Percentiles rank a stretch among this genome's conserved stretches.
Evolutionary conservation across 2,888 invertebrate species (phyloP).

Genomic region (Phlogophora meticulosa): DNA sequence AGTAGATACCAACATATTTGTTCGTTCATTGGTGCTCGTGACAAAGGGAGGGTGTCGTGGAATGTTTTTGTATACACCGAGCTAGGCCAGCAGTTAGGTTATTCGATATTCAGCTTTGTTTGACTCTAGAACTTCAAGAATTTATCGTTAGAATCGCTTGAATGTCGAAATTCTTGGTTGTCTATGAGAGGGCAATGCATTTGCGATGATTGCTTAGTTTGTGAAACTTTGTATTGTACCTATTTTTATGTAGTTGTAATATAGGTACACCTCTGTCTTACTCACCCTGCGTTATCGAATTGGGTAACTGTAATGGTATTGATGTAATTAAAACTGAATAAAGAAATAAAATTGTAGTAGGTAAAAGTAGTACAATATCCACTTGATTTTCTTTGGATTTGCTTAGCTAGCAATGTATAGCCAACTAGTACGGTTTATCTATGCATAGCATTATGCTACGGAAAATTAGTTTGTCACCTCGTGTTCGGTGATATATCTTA

Average conservation of each 20-base stretch:
- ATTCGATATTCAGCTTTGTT: constrained; percentile 10
- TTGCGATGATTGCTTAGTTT: background rate
- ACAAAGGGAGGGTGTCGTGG: constrained; percentile 18
- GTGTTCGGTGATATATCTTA: no score
- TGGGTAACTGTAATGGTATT: no score
- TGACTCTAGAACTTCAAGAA: background rate
- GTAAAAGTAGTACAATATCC: no score
- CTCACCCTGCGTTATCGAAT: no score
- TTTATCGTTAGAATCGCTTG: background rate
- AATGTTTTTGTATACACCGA: constrained; percentile 31
- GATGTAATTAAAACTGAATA: no score
- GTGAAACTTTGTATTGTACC: background rate
- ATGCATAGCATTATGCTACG: no score
- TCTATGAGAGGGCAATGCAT: background rate
- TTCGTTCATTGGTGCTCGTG: background rate
- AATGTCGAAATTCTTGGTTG: background rate
- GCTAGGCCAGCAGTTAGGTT: background rate
- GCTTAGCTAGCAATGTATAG: no score
- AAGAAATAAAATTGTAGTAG: no score
- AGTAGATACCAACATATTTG: constrained; percentile 6
- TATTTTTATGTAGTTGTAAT: background rate
- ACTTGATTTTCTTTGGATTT: no score
- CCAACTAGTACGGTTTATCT: no score
- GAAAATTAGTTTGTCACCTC: no score
- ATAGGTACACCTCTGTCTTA: no score